Conservation (phyloP, 2,797 vertebrate genomes). For the Ispidina lecontei region DNA sequence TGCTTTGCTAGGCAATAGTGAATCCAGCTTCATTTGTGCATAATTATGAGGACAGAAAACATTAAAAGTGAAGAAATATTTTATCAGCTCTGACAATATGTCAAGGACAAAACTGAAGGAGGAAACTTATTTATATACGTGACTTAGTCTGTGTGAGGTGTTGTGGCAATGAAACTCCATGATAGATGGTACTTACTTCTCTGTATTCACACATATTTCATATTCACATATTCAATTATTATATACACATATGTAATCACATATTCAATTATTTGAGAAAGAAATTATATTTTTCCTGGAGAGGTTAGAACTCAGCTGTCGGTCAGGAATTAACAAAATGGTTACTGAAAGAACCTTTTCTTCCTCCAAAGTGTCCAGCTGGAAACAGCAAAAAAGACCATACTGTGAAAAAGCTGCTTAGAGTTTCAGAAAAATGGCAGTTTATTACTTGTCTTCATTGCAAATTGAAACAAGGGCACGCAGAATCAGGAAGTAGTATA, state of each 20-base stretch:
- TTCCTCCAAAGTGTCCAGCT: neutral
- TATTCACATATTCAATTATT: too few species aligned
- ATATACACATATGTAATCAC: too few species aligned
- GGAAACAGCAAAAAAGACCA: neutral
- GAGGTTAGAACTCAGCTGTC: neutral
- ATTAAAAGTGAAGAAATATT: neutral
- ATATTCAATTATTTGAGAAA: neutral
- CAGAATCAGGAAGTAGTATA: neutral
- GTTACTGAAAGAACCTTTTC: neutral
- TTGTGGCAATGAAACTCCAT: neutral
- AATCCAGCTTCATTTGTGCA: neutral
- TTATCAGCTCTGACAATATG: neutral
- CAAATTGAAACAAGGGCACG: neutral
- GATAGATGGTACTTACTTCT: neutral
- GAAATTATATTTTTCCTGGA: neutral
- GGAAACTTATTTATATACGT: neutral
- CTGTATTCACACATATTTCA: too few species aligned
- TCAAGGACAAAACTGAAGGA: neutral
- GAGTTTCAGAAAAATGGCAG: fast-evolving
- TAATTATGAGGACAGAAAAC: neutral
- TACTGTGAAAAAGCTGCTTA: neutral
- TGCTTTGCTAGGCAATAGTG: neutral
- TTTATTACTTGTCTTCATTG: neutral
- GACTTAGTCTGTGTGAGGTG: neutral
- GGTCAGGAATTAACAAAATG: neutral